Evolutionary conservation across 2,113 vertebrate species (phyloP), one percentile per base, ranked within the genome.

Genomic region (Pleuronectes platessa): DNA sequence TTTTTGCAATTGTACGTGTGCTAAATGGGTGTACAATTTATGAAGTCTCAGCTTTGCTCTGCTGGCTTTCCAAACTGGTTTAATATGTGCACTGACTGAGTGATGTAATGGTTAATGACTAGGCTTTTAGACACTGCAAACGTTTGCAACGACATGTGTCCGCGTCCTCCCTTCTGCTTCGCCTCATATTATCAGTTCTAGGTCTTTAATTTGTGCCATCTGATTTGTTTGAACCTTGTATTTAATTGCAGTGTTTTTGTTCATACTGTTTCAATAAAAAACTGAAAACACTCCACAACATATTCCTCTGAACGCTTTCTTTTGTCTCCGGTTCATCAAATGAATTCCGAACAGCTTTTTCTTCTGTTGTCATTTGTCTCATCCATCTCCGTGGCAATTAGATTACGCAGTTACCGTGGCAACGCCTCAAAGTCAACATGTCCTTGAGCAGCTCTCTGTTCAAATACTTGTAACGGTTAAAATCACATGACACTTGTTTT

Each of bases 221-320:
- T 76, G 78, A 87, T 82, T 87, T 80, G 58, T 91, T 84, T 81
- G 73, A 89, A 79, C 47, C 64, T 10, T 91, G 90, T 92, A 93
- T 93, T 93, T 93, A 93, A 94, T 90, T 92, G 87, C 88, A 84
- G 90, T 91, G 88, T 92, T 63, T 92, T 92, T 88, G 89, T 92
- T 91, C 87, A 84, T 90, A 90, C 68, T 87, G 90, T 92, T 92
- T 92, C 89, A 93, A 93, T 93, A 93, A 94, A 92, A 92, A 87
- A 35, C 7, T 59, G 31, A 83, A 90, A 89, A 89, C 47, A 76
- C 74, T 59, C 51, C 35, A 80, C 9, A 27, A 74, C 72, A 14
- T 60, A 37, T 61, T 20, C 60, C 31, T 1, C 1, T 18, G 2
- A 35, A 3, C 20, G 23, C 13, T 63, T 12, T 37, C 23, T 26